A percentile compares a stretch with the other conserved stretches of the same genome.
Evolutionary conservation across 2,113 vertebrate genomes (phyloP).

Genomic region (Oreochromis aureus): DNA sequence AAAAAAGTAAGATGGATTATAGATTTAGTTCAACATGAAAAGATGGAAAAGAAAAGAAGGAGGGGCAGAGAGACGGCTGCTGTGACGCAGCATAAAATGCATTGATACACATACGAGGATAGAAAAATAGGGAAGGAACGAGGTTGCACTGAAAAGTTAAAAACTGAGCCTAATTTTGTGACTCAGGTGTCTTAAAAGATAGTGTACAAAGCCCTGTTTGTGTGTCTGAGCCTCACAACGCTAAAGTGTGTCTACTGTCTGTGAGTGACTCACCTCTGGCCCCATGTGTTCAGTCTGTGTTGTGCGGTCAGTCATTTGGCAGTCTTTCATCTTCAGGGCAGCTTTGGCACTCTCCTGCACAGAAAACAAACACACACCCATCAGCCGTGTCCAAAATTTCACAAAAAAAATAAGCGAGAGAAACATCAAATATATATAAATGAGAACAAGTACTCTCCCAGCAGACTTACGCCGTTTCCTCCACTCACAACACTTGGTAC

Average conservation of each 20-base stretch:
- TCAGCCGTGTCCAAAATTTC: conserved; percentile 6
- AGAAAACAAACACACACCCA: conserved; percentile 52
- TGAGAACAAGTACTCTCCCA: conserved; percentile 7
- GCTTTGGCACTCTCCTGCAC: conserved; percentile 84
- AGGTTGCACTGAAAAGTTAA: background rate
- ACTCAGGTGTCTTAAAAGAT: background rate
- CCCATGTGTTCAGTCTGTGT: conserved; percentile 89
- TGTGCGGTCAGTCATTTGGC: conserved; percentile 86
- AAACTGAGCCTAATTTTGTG: background rate
- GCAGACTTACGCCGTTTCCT: background rate
- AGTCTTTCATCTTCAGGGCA: conserved; percentile 79
- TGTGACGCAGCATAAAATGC: conserved; percentile 4
- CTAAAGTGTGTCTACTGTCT: background rate
- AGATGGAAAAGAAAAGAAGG: background rate
- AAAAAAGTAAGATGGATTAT: conserved; percentile 23
- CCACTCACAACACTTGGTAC: background rate
- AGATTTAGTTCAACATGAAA: conserved; percentile 1
- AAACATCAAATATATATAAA: conserved; percentile 17
- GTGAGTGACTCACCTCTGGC: conserved; percentile 84
- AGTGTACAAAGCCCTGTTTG: background rate
- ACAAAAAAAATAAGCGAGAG: background rate
- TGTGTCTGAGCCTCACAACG: background rate
- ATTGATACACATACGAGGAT: background rate
- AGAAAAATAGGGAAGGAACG: background rate
- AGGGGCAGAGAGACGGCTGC: background rate